Base-by-base conservation (phyloP, 1,140 invertebrate genomes). In the Heliconius eleuchia region DNA sequence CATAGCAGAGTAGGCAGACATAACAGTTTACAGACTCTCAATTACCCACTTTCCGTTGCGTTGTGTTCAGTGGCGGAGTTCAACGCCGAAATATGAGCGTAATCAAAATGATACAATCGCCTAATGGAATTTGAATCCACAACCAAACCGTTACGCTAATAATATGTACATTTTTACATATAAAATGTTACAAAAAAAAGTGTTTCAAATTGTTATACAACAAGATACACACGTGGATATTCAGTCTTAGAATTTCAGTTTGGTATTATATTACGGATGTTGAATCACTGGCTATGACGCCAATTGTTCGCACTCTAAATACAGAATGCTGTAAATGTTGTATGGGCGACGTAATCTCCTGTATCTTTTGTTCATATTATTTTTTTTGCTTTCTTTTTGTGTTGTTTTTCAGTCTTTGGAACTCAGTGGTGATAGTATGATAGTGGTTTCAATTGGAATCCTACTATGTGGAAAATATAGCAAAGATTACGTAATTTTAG, bases 221-320 rank as follows among this genome's bases (percentile, higher is more conserved):
- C 60, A 66, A 23, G 60, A 30, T 66, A 66, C 23, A 66, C 60
- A 66, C 60, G 60, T 27, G n/a, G 3, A 3, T 27, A 66, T 66
- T 66, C 60, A 30, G 60, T 66, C 30, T 66, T 66, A 66, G 60
- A 66, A 66, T 66, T 66, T 66, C 27, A 66, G 60, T 66, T 66
- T n/a, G 27, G 60, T 52, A 52, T 52, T 52, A 19, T 52, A 52
- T 70, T 70, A 74, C 73, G 73, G 73, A 74, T 57, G 73, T 55
- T 55, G 73, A 30, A 55, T 55, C 73, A 74, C 50, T 30, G 27
- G 73, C 46, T 52, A 30, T 55, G 60, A 66, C 23, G n/a, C 73
- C 52, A 74, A 74, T 74, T 74, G 73, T 74, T 66, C 60, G 27
- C 60, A 66, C 60, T 66, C 23, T 66, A 66, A 66, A 66, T 66